These are phyloP conservation scores for Siderastrea siderea DNA, from an alignment of 92 coral and sea anemone species.

Conservation along the genomic window DNA sequence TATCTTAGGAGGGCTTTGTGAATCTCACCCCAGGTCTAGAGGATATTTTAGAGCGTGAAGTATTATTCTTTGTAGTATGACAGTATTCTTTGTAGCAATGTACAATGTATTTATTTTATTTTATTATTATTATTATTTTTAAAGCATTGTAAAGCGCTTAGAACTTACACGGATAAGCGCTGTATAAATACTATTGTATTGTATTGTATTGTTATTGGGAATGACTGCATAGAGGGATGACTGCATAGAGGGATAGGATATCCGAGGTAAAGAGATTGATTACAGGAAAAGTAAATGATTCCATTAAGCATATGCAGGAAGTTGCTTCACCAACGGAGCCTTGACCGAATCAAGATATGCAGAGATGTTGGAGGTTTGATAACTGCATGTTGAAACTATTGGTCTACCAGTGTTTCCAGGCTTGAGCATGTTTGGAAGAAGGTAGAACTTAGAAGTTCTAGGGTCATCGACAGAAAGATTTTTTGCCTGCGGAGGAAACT, in stretches of 20 bases:
- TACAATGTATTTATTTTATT: no score
- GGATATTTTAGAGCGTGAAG: slow-evolving; percentile 41
- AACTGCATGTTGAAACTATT: neutral
- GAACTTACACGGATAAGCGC: no score
- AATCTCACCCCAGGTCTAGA: slow-evolving; percentile 6
- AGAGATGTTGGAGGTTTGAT: slow-evolving; percentile 10
- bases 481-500: neutral
- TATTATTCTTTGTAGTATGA: no score
- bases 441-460: neutral
- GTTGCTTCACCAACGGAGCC: neutral
- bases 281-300: neutral
- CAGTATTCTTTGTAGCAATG: no score
- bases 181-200: no score
- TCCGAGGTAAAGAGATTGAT: slow-evolving; percentile 31
- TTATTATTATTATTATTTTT: no score
- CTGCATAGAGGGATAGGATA: slow-evolving; percentile 37
- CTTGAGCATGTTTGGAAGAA: slow-evolving; percentile 12
- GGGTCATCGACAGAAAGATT: neutral
- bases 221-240: slow-evolving; percentile 48
- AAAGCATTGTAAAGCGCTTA: no score
- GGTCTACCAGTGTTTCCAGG: slow-evolving; percentile 29
- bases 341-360: neutral
- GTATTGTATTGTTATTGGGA: slow-evolving; percentile 10
- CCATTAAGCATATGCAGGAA: neutral
- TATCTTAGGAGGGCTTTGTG: no score